Evolutionary conservation across 2,797 vertebrate species (phyloP).

Genomic region (Cossypha niveicapilla): DNA sequence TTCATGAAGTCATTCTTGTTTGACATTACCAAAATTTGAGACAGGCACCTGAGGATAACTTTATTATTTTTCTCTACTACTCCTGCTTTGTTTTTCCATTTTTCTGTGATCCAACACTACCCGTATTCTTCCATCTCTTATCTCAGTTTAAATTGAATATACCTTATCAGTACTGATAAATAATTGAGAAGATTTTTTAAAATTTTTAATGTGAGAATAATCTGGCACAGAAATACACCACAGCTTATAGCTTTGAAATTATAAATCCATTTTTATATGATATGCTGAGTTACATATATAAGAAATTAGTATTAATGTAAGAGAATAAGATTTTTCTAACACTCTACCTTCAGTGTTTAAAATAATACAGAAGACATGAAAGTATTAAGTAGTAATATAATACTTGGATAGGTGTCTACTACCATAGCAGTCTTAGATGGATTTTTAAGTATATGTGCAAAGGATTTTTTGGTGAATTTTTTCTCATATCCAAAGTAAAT

Average conservation of each 20-base stretch:
- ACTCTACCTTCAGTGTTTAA: neutral
- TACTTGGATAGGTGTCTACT: neutral
- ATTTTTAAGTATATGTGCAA: neutral
- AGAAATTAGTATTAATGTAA: neutral
- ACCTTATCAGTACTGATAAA: neutral
- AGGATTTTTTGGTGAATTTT: rapidly evolving
- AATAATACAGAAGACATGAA: neutral
- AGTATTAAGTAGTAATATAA: neutral
- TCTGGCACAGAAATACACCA: neutral
- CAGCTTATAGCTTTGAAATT: neutral
- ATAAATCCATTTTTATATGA: neutral
- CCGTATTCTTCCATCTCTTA: neutral
- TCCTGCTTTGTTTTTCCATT: neutral
- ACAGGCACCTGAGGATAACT: too few relatives aligned
- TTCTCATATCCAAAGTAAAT: neutral
- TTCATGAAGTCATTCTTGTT: neutral
- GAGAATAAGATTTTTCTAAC: neutral
- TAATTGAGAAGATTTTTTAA: neutral
- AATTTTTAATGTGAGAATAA: neutral
- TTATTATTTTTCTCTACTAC: neutral
- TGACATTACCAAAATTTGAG: neutral
- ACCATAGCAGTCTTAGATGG: neutral
- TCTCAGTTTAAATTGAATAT: neutral
- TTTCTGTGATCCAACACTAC: neutral
- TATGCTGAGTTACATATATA: neutral